Evolutionary conservation across 2,113 vertebrate genomes (phyloP), one percentile per base, ranked within the genome.

Genomic region (Chelonoidis abingdonii): DNA sequence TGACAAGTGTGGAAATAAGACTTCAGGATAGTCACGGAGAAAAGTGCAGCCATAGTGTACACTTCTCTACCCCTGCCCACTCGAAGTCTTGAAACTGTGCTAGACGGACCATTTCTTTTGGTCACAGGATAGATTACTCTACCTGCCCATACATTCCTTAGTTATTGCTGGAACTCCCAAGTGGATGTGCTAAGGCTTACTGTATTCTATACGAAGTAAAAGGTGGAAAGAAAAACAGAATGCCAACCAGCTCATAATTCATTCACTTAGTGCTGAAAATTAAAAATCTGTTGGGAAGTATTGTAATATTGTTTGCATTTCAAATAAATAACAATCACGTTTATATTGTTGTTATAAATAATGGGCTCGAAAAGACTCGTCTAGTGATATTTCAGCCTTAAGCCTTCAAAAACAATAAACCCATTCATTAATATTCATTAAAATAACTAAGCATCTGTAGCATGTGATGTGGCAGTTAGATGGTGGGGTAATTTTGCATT

Each of bases 351-450:
- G 38, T 92, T n/a, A 89, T 91, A 89, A 89, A 5, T 89, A 69
- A 13, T 88, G n/a, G 65, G 52, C 49, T 81, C 54, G n/a, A 81
- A 2, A 12, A 95, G 87, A 19, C 31, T 41, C 87, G 9, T 22
- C 14, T 82, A 78, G 56, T 57, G 87, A 12, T 52, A 92, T 92
- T 95, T 96, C 21, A 95, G 49, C 92, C 89, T 50, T 59, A 92
- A 94, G 91, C 53, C 49, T 29, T 84, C 54, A 92, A 4, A 49
- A 94, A 90, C 8, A 93, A 83, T 83, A 96, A 83, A 29, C 80
- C 29, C 57, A 41, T 89, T 89, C 1, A 53, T 69, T 96, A 94
- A 93, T 91, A 86, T 84, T 96, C 29, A 89, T 83, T 92, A 91
- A 92, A 92, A 85, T 54, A 75, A 89, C 81, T 89, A 96, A 83